phyloP scores from a whole-genome alignment of 1,140 invertebrate species.

The Metopolophium dirhodum region DNA sequence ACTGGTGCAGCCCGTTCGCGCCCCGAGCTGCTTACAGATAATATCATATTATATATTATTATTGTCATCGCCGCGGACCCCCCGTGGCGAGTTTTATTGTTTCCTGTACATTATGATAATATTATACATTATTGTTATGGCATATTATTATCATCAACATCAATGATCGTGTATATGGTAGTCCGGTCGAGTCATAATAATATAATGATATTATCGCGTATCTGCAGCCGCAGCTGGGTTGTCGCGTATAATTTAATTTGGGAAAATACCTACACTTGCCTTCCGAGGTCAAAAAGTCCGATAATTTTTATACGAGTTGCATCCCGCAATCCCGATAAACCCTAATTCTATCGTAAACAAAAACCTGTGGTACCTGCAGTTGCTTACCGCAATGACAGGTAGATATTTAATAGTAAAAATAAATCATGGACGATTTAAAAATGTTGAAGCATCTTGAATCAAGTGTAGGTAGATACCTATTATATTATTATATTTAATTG shows the following conservation, averaged over 20 bases:
- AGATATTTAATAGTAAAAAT: neutral
- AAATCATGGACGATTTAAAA: neutral
- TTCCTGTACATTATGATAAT: neutral
- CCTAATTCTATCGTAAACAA: neutral
- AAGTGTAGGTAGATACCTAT: neutral
- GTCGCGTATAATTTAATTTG: neutral
- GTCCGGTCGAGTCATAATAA: neutral
- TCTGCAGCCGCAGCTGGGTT: neutral
- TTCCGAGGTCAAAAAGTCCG: neutral
- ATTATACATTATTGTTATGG: neutral
- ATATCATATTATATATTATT: neutral
- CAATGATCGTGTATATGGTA: neutral
- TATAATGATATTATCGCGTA: neutral
- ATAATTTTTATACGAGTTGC: neutral
- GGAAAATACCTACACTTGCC: neutral
- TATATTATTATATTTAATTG: no score
- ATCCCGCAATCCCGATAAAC: neutral
- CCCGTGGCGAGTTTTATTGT: neutral
- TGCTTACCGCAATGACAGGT: neutral
- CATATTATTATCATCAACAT: neutral
- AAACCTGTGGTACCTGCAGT: neutral
- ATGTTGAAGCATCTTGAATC: neutral
- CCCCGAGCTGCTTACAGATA: neutral
- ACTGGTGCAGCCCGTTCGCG: neutral
- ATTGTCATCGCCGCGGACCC: neutral